Base-by-base conservation (phyloP, 92 coral and sea anemone species). In the Micromussa lordhowensis region DNA sequence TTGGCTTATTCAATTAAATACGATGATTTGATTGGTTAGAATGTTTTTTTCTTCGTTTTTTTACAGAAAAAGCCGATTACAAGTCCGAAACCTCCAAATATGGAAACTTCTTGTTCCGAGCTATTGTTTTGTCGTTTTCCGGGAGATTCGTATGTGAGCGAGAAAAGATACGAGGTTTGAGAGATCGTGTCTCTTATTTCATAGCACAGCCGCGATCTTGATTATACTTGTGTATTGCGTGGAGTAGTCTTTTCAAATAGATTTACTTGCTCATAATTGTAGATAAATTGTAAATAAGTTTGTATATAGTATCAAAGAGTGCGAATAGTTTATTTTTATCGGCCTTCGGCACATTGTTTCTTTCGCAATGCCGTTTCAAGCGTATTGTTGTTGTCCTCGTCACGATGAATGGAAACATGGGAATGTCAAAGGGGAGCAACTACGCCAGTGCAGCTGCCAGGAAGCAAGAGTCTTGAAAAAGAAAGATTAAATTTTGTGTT, bases 331-430 rank as follows among this genome's bases (percentile, higher is more conserved):
- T n/a, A n/a, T n/a, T n/a, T 73, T 29, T 73, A 28, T 32, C 51
- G 51, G 78, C 28, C 53, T 73, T 74, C 55, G 30, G 2, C 14
- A n/a, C n/a, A 17, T 34, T 35, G 31, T 34, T 24, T 26, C 73
- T 49, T 73, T 14, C 38, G 18, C 19, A 10, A 74, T 74, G 78
- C 55, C 19, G 3, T 74, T 74, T 22, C 26, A 74, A 19, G 51
- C 55, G 26, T 18, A 0, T 19, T 74, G 78, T 74, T 74, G 78
- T 74, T 74, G 55, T 35, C 78, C 78, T 26, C 16, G 5, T 15
- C 78, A 74, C 54, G 30, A 40, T 21, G 29, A 18, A 40, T 74
- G 78, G 78, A 74, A 21, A 55, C 78, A 74, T 35, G 78, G 78
- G 3, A 40, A 74, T 36, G 78, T 74, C 49, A 74, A 22, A 11